Conservation (phyloP, 2,113 vertebrate genomes). For the Ancistrus triradiatus region DNA sequence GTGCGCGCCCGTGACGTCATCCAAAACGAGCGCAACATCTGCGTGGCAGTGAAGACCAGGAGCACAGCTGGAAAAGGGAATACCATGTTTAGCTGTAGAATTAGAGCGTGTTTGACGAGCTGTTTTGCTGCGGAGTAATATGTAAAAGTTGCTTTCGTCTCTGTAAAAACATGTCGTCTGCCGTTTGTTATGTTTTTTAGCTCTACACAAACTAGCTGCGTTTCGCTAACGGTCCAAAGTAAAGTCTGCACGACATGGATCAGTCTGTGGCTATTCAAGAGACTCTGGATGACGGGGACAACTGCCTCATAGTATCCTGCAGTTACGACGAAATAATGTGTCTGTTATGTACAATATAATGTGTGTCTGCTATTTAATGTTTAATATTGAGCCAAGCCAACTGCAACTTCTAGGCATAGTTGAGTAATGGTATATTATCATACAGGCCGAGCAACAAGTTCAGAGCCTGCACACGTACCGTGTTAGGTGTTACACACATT, state of each 20-base stretch:
- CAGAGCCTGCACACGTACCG: too few relatives aligned
- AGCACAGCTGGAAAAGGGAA: constrained; percentile 44
- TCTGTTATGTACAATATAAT: too few relatives aligned
- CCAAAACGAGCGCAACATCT: constrained; percentile 37
- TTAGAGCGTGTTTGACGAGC: neutral
- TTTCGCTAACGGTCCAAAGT: constrained; percentile 24
- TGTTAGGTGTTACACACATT: too few relatives aligned
- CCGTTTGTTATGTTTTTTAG: neutral
- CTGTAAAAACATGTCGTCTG: neutral
- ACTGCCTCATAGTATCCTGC: constrained; percentile 86
- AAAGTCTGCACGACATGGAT: constrained; percentile 70
- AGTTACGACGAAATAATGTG: too few relatives aligned
- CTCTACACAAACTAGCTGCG: neutral
- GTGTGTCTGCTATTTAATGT: too few relatives aligned
- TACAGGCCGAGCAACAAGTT: too few relatives aligned
- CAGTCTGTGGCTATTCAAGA: constrained; percentile 89
- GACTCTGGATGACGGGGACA: constrained; percentile 68
- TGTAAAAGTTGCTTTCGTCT: neutral
- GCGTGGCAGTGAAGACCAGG: constrained; percentile 61
- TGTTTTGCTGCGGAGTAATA: neutral
- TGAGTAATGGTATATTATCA: too few relatives aligned
- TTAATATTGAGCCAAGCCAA: too few relatives aligned
- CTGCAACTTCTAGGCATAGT: too few relatives aligned
- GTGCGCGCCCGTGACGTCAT: constrained; percentile 31
- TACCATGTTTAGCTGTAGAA: neutral